These are phyloP conservation scores for Gallinago jamesoni DNA, from an alignment of 2,113 vertebrate species.

Conservation along the genomic window DNA sequence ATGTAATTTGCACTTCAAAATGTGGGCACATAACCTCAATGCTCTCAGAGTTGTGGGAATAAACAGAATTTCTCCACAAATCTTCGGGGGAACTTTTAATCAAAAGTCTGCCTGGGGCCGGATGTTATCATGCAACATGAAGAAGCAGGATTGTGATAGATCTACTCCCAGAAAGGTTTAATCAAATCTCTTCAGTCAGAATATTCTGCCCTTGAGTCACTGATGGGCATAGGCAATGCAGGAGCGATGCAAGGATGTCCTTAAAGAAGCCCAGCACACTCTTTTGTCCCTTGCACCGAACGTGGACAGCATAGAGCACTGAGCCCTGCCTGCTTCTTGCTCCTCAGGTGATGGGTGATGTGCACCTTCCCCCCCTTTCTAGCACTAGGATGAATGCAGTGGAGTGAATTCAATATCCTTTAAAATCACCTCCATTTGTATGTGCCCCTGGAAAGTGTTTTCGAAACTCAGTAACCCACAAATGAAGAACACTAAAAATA, in stretches of 20 bases:
- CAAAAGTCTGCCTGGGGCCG: conserved; percentile 52
- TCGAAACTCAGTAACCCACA: neutral
- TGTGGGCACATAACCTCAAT: conserved; percentile 44
- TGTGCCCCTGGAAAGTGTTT: neutral
- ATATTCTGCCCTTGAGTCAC: conserved; percentile 46
- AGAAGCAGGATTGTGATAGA: conserved; percentile 63
- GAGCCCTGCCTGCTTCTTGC: neutral
- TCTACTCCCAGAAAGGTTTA: conserved; percentile 60
- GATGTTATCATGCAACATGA: conserved; percentile 63
- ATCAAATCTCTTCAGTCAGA: conserved; percentile 60
- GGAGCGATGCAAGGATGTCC: conserved; percentile 42
- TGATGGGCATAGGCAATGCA: conserved; percentile 37
- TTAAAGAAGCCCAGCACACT: neutral
- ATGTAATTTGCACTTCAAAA: conserved; percentile 70
- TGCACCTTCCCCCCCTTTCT: neutral
- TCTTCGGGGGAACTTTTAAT: conserved; percentile 61
- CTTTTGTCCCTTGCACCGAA: neutral
- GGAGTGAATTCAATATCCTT: neutral
- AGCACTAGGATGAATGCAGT: neutral
- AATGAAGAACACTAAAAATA: conserved; percentile 18
- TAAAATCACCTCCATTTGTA: neutral
- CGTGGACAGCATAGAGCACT: rapidly evolving
- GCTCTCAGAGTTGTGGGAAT: conserved; percentile 58
- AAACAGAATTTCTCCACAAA: conserved; percentile 66
- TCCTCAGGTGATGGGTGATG: neutral